Conservation (phyloP, 2,113 vertebrate species). For the Pyxicephalus adspersus region DNA sequence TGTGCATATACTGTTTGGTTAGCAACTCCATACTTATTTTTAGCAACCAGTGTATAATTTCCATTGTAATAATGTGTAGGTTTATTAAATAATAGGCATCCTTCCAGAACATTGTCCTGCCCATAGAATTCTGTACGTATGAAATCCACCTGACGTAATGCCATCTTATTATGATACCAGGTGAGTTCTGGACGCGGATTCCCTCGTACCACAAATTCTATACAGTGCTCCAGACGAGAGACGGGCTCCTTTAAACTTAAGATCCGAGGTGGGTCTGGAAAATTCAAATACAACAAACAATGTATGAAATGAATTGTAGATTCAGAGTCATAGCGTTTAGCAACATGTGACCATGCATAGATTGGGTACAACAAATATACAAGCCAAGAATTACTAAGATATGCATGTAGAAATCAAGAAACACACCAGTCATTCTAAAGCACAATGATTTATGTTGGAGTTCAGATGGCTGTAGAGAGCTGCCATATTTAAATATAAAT, state of each 20-base stretch:
- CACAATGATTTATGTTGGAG: no score
- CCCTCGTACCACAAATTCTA: constrained; percentile 91
- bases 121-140: constrained; percentile 86
- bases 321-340: no score
- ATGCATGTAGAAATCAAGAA: no score
- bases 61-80: constrained; percentile 97
- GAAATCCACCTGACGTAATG: constrained; percentile 82
- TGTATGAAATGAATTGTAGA: no score
- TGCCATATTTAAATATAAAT: no score
- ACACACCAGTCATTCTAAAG: no score
- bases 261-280: constrained; percentile 91
- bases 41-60: constrained; percentile 94
- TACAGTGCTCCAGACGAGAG: constrained; percentile 89
- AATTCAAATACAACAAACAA: background rate
- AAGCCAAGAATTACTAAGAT: no score
- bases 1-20: constrained; percentile 90
- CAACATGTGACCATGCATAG: no score
- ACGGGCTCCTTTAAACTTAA: constrained; percentile 88
- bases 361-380: no score
- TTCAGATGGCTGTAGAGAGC: no score
- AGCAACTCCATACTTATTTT: constrained; percentile 85
- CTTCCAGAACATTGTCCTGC: constrained; percentile 89
- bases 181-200: constrained; percentile 89
- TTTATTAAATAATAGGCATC: constrained; percentile 92
- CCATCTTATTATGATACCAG: constrained; percentile 87